These are phyloP conservation scores for Probaryconus sp. DNA, from an alignment of 1,140 invertebrate genomes.

Conservation along the genomic window DNA sequence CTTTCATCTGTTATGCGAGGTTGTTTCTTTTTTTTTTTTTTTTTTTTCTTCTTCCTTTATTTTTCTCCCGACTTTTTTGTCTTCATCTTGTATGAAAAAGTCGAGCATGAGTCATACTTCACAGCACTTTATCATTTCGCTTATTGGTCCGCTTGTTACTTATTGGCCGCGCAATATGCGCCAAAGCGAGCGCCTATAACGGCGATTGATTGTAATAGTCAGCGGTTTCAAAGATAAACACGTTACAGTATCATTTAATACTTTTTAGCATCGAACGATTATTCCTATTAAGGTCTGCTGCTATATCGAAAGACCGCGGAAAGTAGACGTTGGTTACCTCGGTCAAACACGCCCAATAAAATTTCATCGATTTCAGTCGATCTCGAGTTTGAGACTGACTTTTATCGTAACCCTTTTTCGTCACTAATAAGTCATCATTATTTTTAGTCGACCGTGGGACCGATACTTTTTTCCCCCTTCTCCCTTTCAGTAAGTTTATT, in stretches of 20 bases:
- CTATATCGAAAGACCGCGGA: conserved; percentile 50
- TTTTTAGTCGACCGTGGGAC: neutral
- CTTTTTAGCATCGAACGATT: conserved; percentile 48
- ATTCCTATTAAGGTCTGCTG: conserved; percentile 42
- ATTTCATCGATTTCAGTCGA: conserved; percentile 43
- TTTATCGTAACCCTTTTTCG: no score
- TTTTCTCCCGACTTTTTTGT: no score
- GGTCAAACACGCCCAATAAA: conserved; percentile 43
- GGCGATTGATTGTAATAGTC: conserved; percentile 57
- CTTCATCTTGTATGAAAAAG: conserved; percentile 12
- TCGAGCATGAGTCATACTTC: conserved; percentile 44
- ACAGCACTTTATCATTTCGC: conserved; percentile 32
- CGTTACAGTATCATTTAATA: conserved; percentile 55
- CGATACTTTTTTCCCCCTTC: neutral
- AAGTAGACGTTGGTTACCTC: conserved; percentile 32
- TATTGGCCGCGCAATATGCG: conserved; percentile 22
- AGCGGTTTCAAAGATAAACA: conserved; percentile 49
- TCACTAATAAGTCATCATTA: conserved; percentile 28
- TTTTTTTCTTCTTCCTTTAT: no score
- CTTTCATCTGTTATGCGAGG: conserved; percentile 27
- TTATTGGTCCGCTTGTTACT: conserved; percentile 31
- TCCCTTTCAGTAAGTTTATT: no score
- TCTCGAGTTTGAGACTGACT: no score
- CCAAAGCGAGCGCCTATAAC: conserved; percentile 16
- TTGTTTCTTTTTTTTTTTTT: neutral